phyloP scores from a whole-genome alignment of 2,113 vertebrate species.

The Dryoscopus gambensis region DNA sequence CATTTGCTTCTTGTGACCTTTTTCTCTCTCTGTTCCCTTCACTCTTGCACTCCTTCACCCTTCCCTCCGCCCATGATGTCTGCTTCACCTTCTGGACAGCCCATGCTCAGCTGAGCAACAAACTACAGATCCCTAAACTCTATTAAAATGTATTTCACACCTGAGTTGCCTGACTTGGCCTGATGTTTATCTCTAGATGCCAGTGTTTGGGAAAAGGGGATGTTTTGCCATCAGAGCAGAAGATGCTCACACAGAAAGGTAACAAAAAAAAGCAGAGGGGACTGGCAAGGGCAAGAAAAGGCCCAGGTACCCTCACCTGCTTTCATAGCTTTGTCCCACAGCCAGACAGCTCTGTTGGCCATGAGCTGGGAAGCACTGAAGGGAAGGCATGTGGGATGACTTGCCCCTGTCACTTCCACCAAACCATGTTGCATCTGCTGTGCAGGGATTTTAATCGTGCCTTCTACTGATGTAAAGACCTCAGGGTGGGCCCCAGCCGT shows the following conservation, averaged over 20 bases:
- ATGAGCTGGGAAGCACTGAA: background rate
- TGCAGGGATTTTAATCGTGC: background rate
- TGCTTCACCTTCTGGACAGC: slow-evolving; percentile 47
- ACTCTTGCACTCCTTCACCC: background rate
- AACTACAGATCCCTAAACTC: slow-evolving; percentile 46
- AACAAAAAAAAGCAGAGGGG: background rate
- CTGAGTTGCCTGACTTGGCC: background rate
- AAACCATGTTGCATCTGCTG: background rate
- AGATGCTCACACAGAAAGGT: background rate
- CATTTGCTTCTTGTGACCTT: slow-evolving; percentile 26
- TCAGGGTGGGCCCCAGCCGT: background rate
- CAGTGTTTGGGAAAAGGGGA: background rate
- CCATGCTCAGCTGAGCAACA: slow-evolving; percentile 35
- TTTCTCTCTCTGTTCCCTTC: background rate
- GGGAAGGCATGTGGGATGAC: background rate
- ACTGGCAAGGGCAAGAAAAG: background rate
- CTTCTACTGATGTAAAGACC: background rate
- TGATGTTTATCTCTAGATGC: background rate
- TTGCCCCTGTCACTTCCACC: background rate
- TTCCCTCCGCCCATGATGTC: background rate
- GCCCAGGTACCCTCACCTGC: background rate
- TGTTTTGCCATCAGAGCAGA: background rate
- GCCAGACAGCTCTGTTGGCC: background rate
- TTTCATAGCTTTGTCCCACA: background rate
- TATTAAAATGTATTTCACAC: slow-evolving; percentile 68